Conservation (phyloP, 2,888 invertebrate species). For the Anaspis maculata region DNA sequence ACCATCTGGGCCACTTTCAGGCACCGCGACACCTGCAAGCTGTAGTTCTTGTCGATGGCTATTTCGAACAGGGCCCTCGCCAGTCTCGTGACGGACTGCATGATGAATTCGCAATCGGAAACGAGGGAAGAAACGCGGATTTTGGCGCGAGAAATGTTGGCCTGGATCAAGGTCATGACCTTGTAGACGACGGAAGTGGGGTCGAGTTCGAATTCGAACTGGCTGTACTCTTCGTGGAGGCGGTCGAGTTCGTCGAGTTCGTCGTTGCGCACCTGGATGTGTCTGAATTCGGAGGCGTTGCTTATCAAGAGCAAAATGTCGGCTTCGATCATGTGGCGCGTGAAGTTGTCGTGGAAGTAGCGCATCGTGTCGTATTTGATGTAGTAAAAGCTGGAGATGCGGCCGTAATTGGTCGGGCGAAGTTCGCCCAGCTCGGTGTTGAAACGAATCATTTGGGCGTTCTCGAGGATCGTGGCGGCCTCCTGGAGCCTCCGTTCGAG, state of each 20-base stretch:
- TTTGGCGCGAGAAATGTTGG: constrained; percentile 73
- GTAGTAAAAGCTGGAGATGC: constrained; percentile 96
- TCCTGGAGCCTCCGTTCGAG: constrained; percentile 68
- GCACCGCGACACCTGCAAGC: constrained; percentile 78
- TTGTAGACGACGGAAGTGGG: constrained; percentile 88
- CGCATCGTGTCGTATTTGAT: constrained; percentile 94
- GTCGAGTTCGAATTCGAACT: constrained; percentile 70
- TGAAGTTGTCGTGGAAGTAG: constrained; percentile 77
- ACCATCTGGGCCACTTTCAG: constrained; percentile 87
- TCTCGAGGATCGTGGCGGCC: constrained; percentile 81
- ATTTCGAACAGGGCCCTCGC: constrained; percentile 91
- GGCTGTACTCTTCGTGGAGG: constrained; percentile 64
- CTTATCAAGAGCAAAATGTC: constrained; percentile 88
- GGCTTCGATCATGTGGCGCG: constrained; percentile 74
- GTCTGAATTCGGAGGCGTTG: constrained; percentile 89
- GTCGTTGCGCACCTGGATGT: constrained; percentile 92
- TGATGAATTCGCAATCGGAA: constrained; percentile 83
- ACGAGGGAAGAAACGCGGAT: constrained; percentile 79
- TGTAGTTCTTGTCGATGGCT: constrained; percentile 69
- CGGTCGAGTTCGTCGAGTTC: constrained; percentile 85
- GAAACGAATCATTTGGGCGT: constrained; percentile 89
- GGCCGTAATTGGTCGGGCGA: constrained; percentile 76
- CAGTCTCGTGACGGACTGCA: constrained; percentile 53
- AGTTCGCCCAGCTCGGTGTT: constrained; percentile 77
- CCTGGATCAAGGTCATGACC: constrained; percentile 90